These are phyloP conservation scores for Callosobruchus maculatus DNA, from an alignment of 2,888 invertebrate genomes.

Conservation along the genomic window DNA sequence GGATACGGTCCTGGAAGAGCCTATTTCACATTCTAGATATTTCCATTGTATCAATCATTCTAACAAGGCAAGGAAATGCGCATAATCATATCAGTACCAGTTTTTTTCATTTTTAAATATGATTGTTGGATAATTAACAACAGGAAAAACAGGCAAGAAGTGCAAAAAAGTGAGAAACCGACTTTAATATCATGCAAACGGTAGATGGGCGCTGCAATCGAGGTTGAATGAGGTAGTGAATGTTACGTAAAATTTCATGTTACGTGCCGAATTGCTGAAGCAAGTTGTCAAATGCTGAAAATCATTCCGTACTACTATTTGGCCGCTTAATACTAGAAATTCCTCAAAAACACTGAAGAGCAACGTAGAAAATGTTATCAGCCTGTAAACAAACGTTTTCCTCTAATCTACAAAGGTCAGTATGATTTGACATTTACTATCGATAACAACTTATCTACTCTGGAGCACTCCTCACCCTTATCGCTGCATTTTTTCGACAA, in stretches of 20 bases:
- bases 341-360: conserved; percentile 1
- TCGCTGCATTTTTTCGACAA: background rate
- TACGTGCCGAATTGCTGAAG: conserved; percentile 5
- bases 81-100: background rate
- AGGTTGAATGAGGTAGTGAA: background rate
- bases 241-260: conserved; percentile 7
- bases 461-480: background rate
- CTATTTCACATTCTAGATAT: background rate
- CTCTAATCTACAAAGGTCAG: conserved; percentile 41
- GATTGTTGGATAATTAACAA: background rate
- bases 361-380: conserved; percentile 34
- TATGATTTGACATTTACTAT: conserved; percentile 21
- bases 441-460: background rate
- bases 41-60: background rate
- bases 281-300: conserved; percentile 26
- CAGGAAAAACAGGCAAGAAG: background rate
- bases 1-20: background rate
- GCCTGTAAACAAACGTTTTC: conserved; percentile 39
- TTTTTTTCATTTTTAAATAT: background rate
- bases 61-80: background rate
- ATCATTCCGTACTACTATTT: conserved; percentile 17
- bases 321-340: conserved; percentile 1
- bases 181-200: background rate
- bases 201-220: background rate
- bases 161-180: background rate